Evolutionary conservation across 2,797 vertebrate genomes (phyloP).

Genomic region (Trachops cirrhosus): DNA sequence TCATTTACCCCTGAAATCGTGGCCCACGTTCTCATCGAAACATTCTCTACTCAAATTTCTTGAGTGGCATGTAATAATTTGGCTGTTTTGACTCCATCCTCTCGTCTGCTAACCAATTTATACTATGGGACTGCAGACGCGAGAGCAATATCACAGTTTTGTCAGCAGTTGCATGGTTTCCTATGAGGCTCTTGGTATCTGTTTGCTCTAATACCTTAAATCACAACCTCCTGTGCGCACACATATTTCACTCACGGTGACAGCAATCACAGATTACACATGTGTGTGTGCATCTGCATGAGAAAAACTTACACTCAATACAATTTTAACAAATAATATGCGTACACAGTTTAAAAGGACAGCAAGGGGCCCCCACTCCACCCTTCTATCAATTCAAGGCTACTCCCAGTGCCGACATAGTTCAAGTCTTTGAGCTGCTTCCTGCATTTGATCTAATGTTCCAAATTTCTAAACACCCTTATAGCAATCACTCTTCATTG

Average conservation of each 20-base stretch:
- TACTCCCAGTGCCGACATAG: background rate
- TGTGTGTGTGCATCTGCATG: background rate
- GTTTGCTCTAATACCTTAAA: slow-evolving; percentile 32
- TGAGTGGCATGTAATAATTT: background rate
- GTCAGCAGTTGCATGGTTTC: background rate
- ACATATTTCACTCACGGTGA: background rate
- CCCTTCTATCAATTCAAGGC: background rate
- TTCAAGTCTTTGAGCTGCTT: background rate
- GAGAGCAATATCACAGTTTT: slow-evolving; percentile 33
- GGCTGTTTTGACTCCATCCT: background rate
- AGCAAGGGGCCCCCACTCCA: background rate
- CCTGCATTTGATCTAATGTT: background rate
- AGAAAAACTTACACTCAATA: slow-evolving; percentile 8
- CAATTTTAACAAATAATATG: slow-evolving; percentile 35
- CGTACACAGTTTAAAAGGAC: background rate
- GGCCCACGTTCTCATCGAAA: background rate
- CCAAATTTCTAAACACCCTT: background rate
- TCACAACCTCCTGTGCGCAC: background rate
- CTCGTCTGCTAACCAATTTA: slow-evolving; percentile 39
- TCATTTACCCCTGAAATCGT: slow-evolving; percentile 29
- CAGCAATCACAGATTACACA: slow-evolving; percentile 33
- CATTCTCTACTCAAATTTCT: slow-evolving; percentile 12
- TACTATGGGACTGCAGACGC: background rate
- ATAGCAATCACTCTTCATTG: background rate
- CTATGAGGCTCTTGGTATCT: background rate